Base-by-base conservation (phyloP, 2,797 vertebrate genomes). In the Philypnodon macrostomus region DNA sequence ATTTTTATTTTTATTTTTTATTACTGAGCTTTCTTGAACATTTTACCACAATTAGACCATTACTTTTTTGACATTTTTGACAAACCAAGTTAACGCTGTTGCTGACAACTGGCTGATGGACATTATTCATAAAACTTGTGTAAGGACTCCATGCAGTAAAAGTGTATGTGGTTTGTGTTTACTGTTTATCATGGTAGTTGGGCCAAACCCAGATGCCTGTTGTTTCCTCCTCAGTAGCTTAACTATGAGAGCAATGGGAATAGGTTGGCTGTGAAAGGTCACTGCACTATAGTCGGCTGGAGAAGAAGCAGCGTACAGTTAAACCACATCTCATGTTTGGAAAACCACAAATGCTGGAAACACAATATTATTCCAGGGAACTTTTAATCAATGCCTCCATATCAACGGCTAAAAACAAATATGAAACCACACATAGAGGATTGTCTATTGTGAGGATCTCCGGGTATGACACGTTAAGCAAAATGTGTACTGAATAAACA, bases 191-290 rank as follows among this genome's bases (percentile, higher is more conserved):
- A 14, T 47, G 31, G 39, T 39, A 50, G 33, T 17, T 27, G 29
- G 38, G 44, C 47, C 15, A 21, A 57, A 39, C 30, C 38, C 44
- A 60, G 54, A 33, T 44, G 32, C 54, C 26, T 36, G 37, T 46
- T 68, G 40, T 60, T 65, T 75, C 14, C 46, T 49, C 32, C 53
- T 68, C 45, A 55, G 63, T 44, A 69, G 63, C 67, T 70, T 64
- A 67, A 64, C 24, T 53, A 66, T 27, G 63, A 70, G 65, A 74
- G 54, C 72, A 67, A 65, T 23, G 35, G 55, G 47, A 77, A 73
- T 37, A 59, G 37, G 40, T 66, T 69, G 45, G 52, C 57, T 75
- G 49, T 47, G 53, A 76, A 80, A 78, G 70, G 73, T 75, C 75
- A 80, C 35, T 38, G 56, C 61, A 62, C 58, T 7, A 1, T 47